These are phyloP conservation scores for Dendrolimus kikuchii DNA, from an alignment of 1,140 invertebrate species.

Conservation along the genomic window DNA sequence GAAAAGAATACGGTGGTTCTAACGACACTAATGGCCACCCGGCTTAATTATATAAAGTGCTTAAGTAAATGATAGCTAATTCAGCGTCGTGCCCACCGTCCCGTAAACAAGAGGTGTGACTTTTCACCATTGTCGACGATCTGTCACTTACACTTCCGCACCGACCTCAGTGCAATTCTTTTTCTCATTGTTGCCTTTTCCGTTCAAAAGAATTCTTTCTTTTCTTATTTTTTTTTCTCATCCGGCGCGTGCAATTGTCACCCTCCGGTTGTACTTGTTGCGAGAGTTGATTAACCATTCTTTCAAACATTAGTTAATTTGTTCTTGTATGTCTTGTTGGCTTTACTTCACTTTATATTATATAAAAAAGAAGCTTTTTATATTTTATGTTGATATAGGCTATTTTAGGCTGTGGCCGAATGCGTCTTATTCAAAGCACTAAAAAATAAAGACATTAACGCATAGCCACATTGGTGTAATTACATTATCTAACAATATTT, in stretches of 20 bases:
- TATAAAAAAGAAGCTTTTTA: background rate
- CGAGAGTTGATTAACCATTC: slow-evolving; percentile 58
- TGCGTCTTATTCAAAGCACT: too few relatives aligned
- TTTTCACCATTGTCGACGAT: slow-evolving; percentile 63
- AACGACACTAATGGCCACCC: slow-evolving; percentile 45
- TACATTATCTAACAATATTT: too few relatives aligned
- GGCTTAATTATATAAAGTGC: slow-evolving; percentile 68
- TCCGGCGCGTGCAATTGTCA: slow-evolving; percentile 58
- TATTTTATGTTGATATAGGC: too few relatives aligned
- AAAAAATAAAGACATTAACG: too few relatives aligned
- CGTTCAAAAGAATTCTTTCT: slow-evolving; percentile 59
- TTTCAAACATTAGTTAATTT: slow-evolving; percentile 46
- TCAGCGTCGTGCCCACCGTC: slow-evolving; percentile 34
- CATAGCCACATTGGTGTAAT: too few relatives aligned
- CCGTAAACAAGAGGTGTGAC: slow-evolving; percentile 69
- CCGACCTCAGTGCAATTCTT: slow-evolving; percentile 44
- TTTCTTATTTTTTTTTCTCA: slow-evolving; percentile 32
- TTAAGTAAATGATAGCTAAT: slow-evolving; percentile 71
- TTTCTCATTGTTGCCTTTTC: slow-evolving; percentile 59
- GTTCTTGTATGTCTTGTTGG: slow-evolving; percentile 13
- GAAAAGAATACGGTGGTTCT: slow-evolving; percentile 48
- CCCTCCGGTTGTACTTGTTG: slow-evolving; percentile 52
- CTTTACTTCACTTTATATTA: slow-evolving; percentile 1
- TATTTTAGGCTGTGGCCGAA: too few relatives aligned
- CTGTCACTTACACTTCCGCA: slow-evolving; percentile 66